Evolutionary conservation across 2,888 invertebrate species (phyloP).

Genomic region (Epinotia demarniana): DNA sequence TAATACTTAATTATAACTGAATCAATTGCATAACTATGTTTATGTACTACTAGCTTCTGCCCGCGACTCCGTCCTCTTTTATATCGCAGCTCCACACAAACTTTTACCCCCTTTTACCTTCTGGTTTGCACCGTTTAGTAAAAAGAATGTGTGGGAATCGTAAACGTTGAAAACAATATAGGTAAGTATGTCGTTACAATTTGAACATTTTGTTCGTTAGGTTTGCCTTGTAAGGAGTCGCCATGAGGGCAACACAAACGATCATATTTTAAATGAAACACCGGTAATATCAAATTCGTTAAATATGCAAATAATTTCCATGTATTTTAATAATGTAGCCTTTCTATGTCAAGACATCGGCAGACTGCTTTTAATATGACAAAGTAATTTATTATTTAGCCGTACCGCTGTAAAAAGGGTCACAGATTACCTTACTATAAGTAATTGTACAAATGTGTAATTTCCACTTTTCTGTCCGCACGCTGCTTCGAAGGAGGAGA

Average conservation of each 20-base stretch:
- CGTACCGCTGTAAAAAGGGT: slow-evolving; percentile 10
- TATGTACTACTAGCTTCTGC: too few relatives aligned
- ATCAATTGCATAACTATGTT: not conserved
- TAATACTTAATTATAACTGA: not conserved
- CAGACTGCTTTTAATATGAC: slow-evolving; percentile 9
- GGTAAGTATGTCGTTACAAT: not conserved
- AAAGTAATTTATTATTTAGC: slow-evolving; percentile 24
- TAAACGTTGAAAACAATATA: too few relatives aligned
- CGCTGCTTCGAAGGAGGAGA: slow-evolving; percentile 7
- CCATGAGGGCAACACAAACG: too few relatives aligned
- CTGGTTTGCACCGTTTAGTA: too few relatives aligned
- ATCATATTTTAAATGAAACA: not conserved
- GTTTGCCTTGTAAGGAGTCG: not conserved
- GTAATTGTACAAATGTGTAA: slow-evolving; percentile 9
- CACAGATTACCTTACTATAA: slow-evolving; percentile 27
- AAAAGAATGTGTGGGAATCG: too few relatives aligned
- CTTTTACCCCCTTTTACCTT: too few relatives aligned
- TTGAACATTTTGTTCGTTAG: not conserved
- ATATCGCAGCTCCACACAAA: too few relatives aligned
- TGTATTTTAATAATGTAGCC: not conserved
- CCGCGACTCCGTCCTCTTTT: too few relatives aligned
- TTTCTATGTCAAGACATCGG: slow-evolving; percentile 13
- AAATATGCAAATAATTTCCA: not conserved
- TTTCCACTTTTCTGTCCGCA: not conserved
- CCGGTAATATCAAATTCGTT: not conserved